These are phyloP conservation scores for Hyphantria cunea DNA, from an alignment of 1,140 invertebrate genomes.

Conservation along the genomic window DNA sequence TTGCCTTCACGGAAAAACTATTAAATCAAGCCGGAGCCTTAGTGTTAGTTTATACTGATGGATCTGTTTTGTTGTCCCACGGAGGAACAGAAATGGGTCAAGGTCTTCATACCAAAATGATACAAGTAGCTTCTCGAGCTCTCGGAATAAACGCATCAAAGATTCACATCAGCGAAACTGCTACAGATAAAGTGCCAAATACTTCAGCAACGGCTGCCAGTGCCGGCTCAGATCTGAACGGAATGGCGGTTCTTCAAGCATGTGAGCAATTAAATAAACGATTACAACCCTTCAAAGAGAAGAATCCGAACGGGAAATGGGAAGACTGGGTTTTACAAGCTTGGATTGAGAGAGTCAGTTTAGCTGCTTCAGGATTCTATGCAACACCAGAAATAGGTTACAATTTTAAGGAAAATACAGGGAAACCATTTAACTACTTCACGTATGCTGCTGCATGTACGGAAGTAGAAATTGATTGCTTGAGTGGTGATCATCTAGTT, in stretches of 20 bases:
- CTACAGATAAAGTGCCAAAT: conserved; percentile 97
- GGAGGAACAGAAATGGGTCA: conserved; percentile 98
- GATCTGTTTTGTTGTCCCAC: conserved; percentile 95
- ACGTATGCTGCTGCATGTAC: conserved; percentile 90
- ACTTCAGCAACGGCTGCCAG: conserved; percentile 96
- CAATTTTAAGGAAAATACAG: conserved; percentile 87
- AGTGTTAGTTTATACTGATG: conserved; percentile 95
- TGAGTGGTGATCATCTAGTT: conserved; percentile 94
- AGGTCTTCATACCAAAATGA: conserved; percentile 97
- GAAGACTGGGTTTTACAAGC: conserved; percentile 92
- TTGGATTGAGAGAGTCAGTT: conserved; percentile 90
- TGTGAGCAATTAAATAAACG: conserved; percentile 90
- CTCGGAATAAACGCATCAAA: conserved; percentile 88
- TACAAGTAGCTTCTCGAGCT: conserved; percentile 91
- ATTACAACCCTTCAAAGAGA: conserved; percentile 89
- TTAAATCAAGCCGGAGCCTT: conserved; percentile 95
- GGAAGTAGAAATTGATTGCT: conserved; percentile 94
- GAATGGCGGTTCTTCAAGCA: conserved; percentile 95
- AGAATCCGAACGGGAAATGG: conserved; percentile 92
- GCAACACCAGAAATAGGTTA: conserved; percentile 91
- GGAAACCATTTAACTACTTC: conserved; percentile 90
- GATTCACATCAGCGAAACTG: conserved; percentile 94
- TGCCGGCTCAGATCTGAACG: conserved; percentile 95
- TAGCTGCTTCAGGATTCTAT: conserved; percentile 94
- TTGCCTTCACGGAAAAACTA: conserved; percentile 90